These are phyloP conservation scores for Acinonyx jubatus DNA, from an alignment of 2,113 vertebrate genomes.

Conservation along the genomic window DNA sequence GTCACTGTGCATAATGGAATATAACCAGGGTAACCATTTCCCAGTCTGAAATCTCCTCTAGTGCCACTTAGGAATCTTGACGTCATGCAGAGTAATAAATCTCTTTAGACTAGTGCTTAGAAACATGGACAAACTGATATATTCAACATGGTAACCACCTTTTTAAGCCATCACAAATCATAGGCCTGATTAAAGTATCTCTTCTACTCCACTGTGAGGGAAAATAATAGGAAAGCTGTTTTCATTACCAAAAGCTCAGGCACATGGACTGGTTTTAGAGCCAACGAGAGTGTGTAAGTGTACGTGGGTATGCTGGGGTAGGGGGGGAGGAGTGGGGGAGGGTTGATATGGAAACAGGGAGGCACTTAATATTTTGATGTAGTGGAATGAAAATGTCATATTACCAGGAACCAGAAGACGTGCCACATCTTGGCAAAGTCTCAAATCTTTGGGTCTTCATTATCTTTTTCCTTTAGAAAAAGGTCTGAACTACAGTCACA, in stretches of 20 bases:
- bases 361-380: neutral
- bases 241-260: neutral
- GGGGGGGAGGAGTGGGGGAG: too few relatives aligned
- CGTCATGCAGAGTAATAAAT: slow-evolving; percentile 18
- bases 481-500: neutral
- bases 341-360: neutral
- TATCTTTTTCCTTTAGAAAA: neutral
- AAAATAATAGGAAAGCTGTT: slow-evolving; percentile 1
- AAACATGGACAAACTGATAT: neutral
- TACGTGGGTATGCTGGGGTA: neutral
- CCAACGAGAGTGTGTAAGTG: neutral
- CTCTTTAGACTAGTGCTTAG: neutral
- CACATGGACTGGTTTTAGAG: neutral
- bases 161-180: neutral
- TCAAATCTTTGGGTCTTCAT: neutral
- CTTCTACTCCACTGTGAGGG: neutral
- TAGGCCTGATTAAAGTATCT: neutral
- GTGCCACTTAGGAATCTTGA: slow-evolving; percentile 5
- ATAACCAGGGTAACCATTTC: neutral
- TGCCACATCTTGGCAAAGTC: neutral
- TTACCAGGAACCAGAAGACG: neutral
- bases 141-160: neutral
- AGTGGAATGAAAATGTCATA: neutral
- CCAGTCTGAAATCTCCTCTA: slow-evolving; percentile 9
- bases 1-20: neutral